Percentiles rank a stretch among this genome's conserved stretches.
Conservation (phyloP, 1,140 invertebrate genomes). For the Elymnias hypermnestra region DNA sequence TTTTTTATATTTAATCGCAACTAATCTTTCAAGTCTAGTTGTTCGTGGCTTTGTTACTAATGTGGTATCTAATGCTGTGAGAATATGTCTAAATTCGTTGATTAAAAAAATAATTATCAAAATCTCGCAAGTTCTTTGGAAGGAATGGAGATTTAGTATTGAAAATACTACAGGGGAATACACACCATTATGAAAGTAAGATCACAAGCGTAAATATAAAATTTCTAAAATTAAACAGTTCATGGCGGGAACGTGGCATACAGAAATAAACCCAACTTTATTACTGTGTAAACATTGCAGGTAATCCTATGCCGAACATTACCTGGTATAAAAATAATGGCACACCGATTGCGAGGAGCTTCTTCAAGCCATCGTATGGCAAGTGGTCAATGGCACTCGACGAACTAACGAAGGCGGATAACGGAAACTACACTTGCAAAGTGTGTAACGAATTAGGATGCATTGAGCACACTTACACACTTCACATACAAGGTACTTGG, state of each 20-base stretch:
- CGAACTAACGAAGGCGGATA: slow-evolving; percentile 85
- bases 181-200: not conserved
- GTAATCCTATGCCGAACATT: slow-evolving; percentile 86
- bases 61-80: too few species aligned
- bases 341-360: slow-evolving; percentile 74
- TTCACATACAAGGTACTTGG: slow-evolving; percentile 88
- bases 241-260: not conserved
- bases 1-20: too few species aligned
- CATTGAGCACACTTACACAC: slow-evolving; percentile 82
- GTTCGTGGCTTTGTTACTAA: too few species aligned
- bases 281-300: slow-evolving; percentile 45
- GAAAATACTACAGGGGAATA: too few species aligned
- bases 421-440: slow-evolving; percentile 90
- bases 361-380: slow-evolving; percentile 77
- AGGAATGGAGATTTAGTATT: too few species aligned
- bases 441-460: slow-evolving; percentile 88
- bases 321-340: slow-evolving; percentile 87
- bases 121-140: too few species aligned
- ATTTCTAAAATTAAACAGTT: slow-evolving; percentile 1
- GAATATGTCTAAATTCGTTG: too few species aligned
- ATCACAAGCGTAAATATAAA: slow-evolving; percentile 1
- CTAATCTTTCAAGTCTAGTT: too few species aligned
- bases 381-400: slow-evolving; percentile 85
- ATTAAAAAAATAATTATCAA: too few species aligned
- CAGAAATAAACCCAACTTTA: slow-evolving; percentile 6